Evolutionary conservation across 1,140 invertebrate species (phyloP), one percentile per base, ranked within the genome.

Genomic region (Olivierus martensii): DNA sequence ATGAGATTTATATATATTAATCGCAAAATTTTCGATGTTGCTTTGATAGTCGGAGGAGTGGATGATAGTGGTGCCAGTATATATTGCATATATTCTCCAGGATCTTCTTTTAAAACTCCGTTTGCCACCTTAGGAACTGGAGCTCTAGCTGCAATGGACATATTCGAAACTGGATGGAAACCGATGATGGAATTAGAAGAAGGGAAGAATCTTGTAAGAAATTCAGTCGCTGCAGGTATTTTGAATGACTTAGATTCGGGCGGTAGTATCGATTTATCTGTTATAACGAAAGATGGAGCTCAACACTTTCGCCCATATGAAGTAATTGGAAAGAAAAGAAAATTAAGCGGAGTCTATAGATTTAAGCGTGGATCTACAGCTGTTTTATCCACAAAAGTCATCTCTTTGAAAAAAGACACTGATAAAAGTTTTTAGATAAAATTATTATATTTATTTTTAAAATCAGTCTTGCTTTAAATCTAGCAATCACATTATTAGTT

Each of bases 171-270:
- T 28, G 73, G 80, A 47, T 99, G 87, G 84, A 89, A 81, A 63
- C 79, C 82, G 35, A 76, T 87, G 61, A 72, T 98, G 76, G 73
- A 70, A 56, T n/a, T 91, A 69, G 87, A 90, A 60, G 88, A 95
- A 63, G 94, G 82, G 3, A 90, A 91, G 64, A 71, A 80, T 60
- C 69, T 99, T 34, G 89, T 97, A 0, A 76, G 87, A 50, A 82
- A 95, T 75, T 93, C 88, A 0, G 90, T 99, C 63, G 80, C 84
- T 43, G 89, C 86, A 62, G 95, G 95, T 74, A 88, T 99, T 62
- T 93, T 94, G 68, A 94, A 98, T 72, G 95, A 99, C 72, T 76
- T 97, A 59, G 91, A 86, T 4, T 99, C 94, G 21, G 95, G 95
- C 61, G 92, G 86, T 14, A 92, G 93, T 69, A 79, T 99, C 5